Conservation (phyloP, 2,113 vertebrate genomes). For the Anguilla japonica region DNA sequence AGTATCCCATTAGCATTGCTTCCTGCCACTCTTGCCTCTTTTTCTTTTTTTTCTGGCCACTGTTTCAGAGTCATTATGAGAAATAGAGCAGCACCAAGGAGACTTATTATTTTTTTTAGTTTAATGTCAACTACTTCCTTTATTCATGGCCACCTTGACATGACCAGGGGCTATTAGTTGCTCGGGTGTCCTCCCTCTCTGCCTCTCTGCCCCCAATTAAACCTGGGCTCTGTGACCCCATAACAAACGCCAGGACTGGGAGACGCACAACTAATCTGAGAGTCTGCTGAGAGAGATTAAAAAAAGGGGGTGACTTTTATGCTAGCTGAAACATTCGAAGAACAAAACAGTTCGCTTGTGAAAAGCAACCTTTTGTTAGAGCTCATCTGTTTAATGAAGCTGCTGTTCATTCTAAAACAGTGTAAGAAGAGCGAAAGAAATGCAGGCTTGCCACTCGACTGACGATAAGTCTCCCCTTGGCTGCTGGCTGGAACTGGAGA, state of each 20-base stretch:
- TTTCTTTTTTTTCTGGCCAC: conserved; percentile 19
- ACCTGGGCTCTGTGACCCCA: conserved; percentile 27
- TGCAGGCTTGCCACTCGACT: too few relatives aligned
- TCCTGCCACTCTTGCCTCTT: conserved; percentile 18
- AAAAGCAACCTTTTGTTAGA: background rate
- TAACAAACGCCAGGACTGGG: conserved; percentile 5
- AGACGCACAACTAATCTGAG: background rate
- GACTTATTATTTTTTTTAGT: conserved; percentile 29
- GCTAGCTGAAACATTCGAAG: background rate
- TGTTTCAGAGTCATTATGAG: conserved; percentile 46
- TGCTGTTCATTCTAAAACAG: background rate
- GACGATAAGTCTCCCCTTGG: too few relatives aligned
- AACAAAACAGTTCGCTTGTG: background rate
- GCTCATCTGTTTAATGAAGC: background rate
- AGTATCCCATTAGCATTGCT: conserved; percentile 23
- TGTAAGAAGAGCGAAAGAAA: background rate
- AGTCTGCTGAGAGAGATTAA: background rate
- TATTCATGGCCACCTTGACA: conserved; percentile 32
- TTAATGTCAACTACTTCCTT: conserved; percentile 21
- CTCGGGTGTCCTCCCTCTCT: background rate
- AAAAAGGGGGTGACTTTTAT: background rate
- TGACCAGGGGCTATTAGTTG: conserved; percentile 24
- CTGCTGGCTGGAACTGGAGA: too few relatives aligned
- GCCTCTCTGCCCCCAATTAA: conserved; percentile 37
- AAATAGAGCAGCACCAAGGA: conserved; percentile 27